Percentiles rank a stretch among this genome's conserved stretches.
phyloP scores from a whole-genome alignment of 2,797 vertebrate genomes.

The Enteromius viviparus region DNA sequence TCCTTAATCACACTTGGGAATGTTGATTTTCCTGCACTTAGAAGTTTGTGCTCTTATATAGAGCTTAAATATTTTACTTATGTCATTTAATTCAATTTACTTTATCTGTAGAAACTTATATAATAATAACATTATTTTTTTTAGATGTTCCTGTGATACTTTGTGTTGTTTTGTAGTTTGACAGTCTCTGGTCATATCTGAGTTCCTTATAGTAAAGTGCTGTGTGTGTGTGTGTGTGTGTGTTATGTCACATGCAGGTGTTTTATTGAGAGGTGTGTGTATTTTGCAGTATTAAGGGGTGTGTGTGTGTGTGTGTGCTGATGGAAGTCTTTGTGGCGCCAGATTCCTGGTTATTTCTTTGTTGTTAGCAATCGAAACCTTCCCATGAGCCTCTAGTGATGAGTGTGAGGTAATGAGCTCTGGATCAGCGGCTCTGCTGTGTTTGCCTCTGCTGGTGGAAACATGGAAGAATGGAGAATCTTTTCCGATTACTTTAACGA shows the following conservation, averaged over 20 bases:
- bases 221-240: conserved; percentile 47
- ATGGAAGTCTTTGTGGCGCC: conserved; percentile 56
- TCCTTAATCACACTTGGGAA: too few species aligned
- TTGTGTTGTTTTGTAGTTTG: background rate
- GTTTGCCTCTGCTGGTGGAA: conserved; percentile 9
- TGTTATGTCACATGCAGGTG: background rate
- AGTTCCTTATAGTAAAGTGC: background rate
- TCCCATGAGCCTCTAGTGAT: conserved; percentile 59
- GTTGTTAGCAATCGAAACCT: conserved; percentile 62
- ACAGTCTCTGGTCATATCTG: background rate
- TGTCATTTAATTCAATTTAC: background rate
- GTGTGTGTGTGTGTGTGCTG: conserved; percentile 54
- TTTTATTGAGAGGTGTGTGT: conserved; percentile 3
- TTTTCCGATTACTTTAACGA: conserved; percentile 1
- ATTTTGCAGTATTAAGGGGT: background rate
- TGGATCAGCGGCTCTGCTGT: conserved; percentile 51
- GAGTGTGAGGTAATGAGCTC: conserved; percentile 40
- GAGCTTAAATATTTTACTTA: too few species aligned
- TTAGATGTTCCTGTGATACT: background rate
- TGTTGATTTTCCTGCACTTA: too few species aligned
- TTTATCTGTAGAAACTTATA: background rate
- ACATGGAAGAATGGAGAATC: background rate
- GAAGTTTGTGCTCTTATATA: too few species aligned
- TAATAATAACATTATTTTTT: background rate
- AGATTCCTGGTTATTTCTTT: conserved; percentile 59